Evolutionary conservation across 1,140 invertebrate species (phyloP), one percentile per base, ranked within the genome.

Genomic region (Aleiodes sp.): DNA sequence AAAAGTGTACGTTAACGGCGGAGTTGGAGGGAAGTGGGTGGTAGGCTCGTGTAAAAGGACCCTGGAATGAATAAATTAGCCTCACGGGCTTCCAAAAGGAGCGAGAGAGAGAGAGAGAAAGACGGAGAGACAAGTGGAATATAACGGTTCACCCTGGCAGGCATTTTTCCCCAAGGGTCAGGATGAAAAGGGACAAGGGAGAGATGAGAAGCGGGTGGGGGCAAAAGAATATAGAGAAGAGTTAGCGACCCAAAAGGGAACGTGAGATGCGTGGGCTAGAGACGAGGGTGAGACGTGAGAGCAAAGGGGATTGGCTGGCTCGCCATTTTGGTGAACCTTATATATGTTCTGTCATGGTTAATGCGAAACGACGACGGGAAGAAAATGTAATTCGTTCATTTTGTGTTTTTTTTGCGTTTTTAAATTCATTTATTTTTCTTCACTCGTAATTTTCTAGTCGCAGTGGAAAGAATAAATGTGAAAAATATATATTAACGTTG

Each of bases 31-130:
- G 52, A 46, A 39, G 33, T 29, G 62, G 67, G 68, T n/a, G n/a
- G 56, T 70, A 71, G 70, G 63, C 59, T 63, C 74, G 73, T 79
- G 78, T 80, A 83, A 82, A 82, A 80, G 81, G 81, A 78, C 82
- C 76, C 81, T 37, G 60, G 80, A 83, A 82, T 83, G 82, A 83
- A 83, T 83, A 83, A 83, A 83, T 83, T 82, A 83, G 82, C 76
- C 80, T 66, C 59, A 37, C 28, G 59, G 52, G 39, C n/a, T 43
- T 16, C 39, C 65, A 70, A 66, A 52, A 65, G 69, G 26, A n/a
- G n/a, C n/a, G n/a, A n/a, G 61, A 57, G 65, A 41, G 41, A 68
- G 41, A 26, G 43, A 52, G 46, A 52, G 21, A 21, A 52, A 52
- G 21, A 21, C 46, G 21, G 3, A n/a, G n/a, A n/a, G n/a, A n/a